phyloP scores from a whole-genome alignment of 2,113 vertebrate genomes.

The Craseonycteris thonglongyai region DNA sequence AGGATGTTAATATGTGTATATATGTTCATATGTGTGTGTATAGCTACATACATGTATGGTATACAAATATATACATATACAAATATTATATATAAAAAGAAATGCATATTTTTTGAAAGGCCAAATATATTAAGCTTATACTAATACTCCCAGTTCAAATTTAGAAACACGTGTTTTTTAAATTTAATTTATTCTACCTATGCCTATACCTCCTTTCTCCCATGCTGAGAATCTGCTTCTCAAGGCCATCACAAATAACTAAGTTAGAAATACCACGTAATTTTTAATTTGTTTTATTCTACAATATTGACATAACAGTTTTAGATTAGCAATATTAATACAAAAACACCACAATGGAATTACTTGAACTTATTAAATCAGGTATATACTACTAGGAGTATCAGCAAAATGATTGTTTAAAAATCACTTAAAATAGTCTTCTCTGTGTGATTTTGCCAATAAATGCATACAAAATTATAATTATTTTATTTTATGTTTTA shows the following conservation, averaged over 20 bases:
- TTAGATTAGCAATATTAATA: neutral
- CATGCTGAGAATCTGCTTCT: neutral
- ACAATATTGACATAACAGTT: neutral
- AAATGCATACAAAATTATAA: neutral
- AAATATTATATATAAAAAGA: neutral
- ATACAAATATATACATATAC: neutral
- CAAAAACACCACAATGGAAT: neutral
- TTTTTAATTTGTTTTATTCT: neutral
- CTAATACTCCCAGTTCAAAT: neutral
- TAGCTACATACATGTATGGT: no score
- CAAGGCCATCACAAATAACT: neutral
- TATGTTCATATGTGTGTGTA: neutral
- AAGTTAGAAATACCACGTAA: neutral
- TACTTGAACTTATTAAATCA: neutral
- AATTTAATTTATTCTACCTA: neutral
- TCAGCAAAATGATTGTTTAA: neutral
- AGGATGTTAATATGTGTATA: neutral
- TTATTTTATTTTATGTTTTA: neutral
- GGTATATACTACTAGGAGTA: neutral
- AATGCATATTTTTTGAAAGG: neutral
- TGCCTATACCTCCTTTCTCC: neutral
- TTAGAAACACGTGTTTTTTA: neutral
- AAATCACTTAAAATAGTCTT: neutral
- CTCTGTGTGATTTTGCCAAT: neutral
- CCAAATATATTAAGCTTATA: neutral